phyloP scores from a whole-genome alignment of 2,113 vertebrate genomes.

The Podarcis cretensis region DNA sequence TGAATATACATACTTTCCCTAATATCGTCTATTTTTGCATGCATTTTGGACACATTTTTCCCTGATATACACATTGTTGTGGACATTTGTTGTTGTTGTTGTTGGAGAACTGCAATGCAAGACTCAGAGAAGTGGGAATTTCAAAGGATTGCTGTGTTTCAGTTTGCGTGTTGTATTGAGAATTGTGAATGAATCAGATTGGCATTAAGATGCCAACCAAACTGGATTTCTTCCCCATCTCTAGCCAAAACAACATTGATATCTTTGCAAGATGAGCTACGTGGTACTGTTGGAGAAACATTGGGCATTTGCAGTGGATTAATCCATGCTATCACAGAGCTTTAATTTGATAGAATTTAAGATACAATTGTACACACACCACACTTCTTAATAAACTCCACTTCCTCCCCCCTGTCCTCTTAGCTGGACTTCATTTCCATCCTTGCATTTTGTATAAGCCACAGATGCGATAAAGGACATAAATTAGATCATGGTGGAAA shows the following conservation, averaged over 20 bases:
- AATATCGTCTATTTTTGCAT: too few relatives aligned
- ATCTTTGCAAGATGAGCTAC: neutral
- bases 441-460: neutral
- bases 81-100: too few relatives aligned
- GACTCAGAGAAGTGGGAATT: too few relatives aligned
- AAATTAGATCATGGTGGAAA: conserved; percentile 48
- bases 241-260: neutral
- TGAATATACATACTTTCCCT: too few relatives aligned
- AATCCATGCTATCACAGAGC: conserved; percentile 4
- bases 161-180: too few relatives aligned
- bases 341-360: conserved; percentile 29
- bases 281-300: neutral
- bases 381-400: neutral
- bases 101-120: too few relatives aligned
- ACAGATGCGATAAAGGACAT: conserved; percentile 8
- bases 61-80: too few relatives aligned
- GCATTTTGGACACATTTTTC: too few relatives aligned
- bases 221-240: too few relatives aligned
- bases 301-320: neutral
- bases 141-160: too few relatives aligned
- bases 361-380: neutral
- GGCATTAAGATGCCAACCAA: too few relatives aligned
- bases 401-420: neutral
- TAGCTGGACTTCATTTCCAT: conserved; percentile 12
- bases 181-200: too few relatives aligned